phyloP scores from a whole-genome alignment of 2,888 invertebrate species.

The Listrodromus nycthemerus region DNA sequence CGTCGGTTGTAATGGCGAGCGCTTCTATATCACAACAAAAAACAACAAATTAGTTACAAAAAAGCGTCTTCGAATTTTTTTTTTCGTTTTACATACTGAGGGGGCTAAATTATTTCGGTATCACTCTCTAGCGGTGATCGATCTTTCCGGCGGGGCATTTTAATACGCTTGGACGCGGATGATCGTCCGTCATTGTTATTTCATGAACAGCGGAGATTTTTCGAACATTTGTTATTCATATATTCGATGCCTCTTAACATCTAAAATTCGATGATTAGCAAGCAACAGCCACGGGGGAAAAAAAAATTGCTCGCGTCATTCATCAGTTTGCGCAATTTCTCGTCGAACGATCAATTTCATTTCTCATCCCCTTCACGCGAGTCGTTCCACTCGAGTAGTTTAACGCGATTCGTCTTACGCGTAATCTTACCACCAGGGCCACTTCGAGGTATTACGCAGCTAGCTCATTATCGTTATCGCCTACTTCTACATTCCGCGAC shows the following conservation, averaged over 20 bases:
- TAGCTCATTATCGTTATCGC: background rate
- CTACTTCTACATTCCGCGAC: conserved; percentile 9
- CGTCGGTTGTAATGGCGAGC: conserved; percentile 46
- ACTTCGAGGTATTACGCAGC: background rate
- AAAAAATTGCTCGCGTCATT: conserved; percentile 20
- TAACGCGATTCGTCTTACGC: background rate
- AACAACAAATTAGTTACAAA: background rate
- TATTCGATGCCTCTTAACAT: background rate
- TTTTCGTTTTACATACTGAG: conserved; percentile 11
- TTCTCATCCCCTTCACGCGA: background rate
- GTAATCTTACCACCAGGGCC: conserved; percentile 9
- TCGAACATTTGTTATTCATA: conserved; percentile 18
- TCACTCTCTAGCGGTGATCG: conserved; percentile 16
- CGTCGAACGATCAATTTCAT: background rate
- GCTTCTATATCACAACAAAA: conserved; percentile 57
- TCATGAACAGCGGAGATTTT: background rate
- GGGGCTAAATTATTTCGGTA: background rate
- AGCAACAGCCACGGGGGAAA: conserved; percentile 10
- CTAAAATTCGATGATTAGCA: background rate
- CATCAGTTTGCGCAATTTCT: background rate
- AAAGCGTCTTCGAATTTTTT: conserved; percentile 51
- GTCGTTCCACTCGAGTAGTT: background rate
- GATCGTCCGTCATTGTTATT: background rate
- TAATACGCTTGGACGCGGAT: background rate
- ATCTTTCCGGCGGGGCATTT: conserved; percentile 1